A percentile compares a stretch with the other conserved stretches of the same genome.
phyloP scores from a whole-genome alignment of 2,888 invertebrate genomes.

The Ametastegia equiseti region DNA sequence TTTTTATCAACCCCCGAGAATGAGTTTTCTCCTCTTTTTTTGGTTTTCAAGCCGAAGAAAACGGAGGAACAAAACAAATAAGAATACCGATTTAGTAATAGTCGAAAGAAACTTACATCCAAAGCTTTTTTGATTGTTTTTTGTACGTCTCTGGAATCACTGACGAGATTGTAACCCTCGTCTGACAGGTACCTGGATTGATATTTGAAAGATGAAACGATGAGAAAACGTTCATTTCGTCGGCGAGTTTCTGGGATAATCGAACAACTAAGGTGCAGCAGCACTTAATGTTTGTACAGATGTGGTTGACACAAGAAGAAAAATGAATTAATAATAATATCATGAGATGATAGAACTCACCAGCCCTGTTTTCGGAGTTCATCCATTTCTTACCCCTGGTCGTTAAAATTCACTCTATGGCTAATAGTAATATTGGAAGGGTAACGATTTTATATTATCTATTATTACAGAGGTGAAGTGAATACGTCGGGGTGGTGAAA shows the following conservation, averaged over 20 bases:
- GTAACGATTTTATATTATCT: background rate
- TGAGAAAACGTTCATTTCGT: background rate
- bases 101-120: conserved; percentile 80
- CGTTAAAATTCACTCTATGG: conserved; percentile 4
- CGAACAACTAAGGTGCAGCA: too few species aligned
- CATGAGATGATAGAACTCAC: conserved; percentile 75
- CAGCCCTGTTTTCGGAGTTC: conserved; percentile 83
- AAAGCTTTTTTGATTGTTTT: conserved; percentile 82
- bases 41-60: conserved; percentile 45
- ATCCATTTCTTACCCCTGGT: conserved; percentile 78
- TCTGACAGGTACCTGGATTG: conserved; percentile 84
- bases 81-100: conserved; percentile 51
- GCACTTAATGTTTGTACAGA: conserved; percentile 30
- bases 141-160: conserved; percentile 82
- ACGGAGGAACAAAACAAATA: background rate
- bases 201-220: too few species aligned
- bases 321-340: conserved; percentile 53
- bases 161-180: conserved; percentile 83
- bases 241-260: conserved; percentile 21
- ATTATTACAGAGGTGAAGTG: background rate
- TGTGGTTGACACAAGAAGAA: conserved; percentile 57
- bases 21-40: background rate
- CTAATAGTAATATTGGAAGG: conserved; percentile 1
- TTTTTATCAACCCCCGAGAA: background rate
- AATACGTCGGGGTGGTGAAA: background rate